phyloP scores from a whole-genome alignment of 2,797 vertebrate species.

The Odontamblyopus rebecca region DNA sequence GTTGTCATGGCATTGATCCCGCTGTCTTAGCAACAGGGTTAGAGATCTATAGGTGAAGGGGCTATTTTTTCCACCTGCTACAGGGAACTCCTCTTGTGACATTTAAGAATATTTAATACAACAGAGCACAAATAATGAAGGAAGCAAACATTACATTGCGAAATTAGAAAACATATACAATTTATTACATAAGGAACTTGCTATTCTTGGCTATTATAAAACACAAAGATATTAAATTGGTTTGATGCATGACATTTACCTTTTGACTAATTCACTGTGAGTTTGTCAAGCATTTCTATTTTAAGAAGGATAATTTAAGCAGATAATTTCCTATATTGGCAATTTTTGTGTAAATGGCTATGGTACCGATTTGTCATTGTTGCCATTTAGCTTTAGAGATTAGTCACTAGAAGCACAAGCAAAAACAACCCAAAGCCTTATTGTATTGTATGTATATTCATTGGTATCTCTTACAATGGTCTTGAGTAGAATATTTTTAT shows the following conservation, averaged over 20 bases:
- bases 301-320: conserved; percentile 26
- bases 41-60: conserved; percentile 43
- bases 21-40: conserved; percentile 64
- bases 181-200: not conserved
- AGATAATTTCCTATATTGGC: not conserved
- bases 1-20: conserved; percentile 60
- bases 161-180: not conserved
- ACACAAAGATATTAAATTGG: not conserved
- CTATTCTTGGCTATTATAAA: not conserved
- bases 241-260: conserved; percentile 5
- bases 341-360: conserved; percentile 22
- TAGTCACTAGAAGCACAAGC: conserved; percentile 40
- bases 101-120: not conserved
- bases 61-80: not conserved
- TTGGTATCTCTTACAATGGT: not conserved
- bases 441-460: not conserved
- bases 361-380: conserved; percentile 23
- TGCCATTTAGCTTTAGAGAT: conserved; percentile 12
- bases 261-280: conserved; percentile 44
- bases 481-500: not conserved
- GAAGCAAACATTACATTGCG: not conserved
- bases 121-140: too few species aligned
- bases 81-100: conserved; percentile 23
- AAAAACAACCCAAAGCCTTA: conserved; percentile 22
- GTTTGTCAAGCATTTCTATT: conserved; percentile 39